phyloP scores from a whole-genome alignment of 2,888 invertebrate genomes.

The Campaea margaritaria region DNA sequence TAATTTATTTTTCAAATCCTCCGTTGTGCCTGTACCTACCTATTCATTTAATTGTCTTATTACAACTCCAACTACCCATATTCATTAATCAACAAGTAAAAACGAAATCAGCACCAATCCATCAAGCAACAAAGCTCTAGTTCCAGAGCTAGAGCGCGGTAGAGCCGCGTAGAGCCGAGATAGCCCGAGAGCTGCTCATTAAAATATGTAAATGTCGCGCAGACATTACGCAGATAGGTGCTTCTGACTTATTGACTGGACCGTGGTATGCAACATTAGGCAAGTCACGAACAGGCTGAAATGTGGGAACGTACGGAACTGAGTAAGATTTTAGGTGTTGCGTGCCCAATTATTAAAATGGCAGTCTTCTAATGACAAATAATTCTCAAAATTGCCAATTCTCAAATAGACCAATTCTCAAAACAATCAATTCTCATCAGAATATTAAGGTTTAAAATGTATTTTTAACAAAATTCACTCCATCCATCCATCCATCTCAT shows the following conservation, averaged over 20 bases:
- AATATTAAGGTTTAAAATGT: too few relatives aligned
- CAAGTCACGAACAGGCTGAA: neutral
- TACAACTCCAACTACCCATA: slow-evolving; percentile 7
- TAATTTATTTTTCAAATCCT: too few relatives aligned
- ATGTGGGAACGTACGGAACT: too few relatives aligned
- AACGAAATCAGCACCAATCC: slow-evolving; percentile 42
- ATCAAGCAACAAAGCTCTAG: slow-evolving; percentile 37
- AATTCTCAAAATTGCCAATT: too few relatives aligned
- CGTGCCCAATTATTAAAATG: too few relatives aligned
- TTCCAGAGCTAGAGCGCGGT: slow-evolving; percentile 25
- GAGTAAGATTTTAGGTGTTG: too few relatives aligned
- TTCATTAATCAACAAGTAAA: slow-evolving; percentile 26
- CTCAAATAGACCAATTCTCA: too few relatives aligned
- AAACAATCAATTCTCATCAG: too few relatives aligned
- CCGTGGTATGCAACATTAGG: slow-evolving; percentile 38
- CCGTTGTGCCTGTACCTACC: too few relatives aligned
- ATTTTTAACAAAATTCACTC: too few relatives aligned
- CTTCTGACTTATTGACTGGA: slow-evolving; percentile 54
- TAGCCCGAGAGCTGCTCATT: slow-evolving; percentile 79
- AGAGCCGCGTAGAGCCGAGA: slow-evolving; percentile 54
- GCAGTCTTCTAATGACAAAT: too few relatives aligned
- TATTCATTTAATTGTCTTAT: neutral
- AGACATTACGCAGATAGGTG: slow-evolving; percentile 85
- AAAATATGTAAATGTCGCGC: slow-evolving; percentile 83
- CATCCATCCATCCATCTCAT: too few relatives aligned